Evolutionary conservation across 2,888 invertebrate species (phyloP), one percentile per base, ranked within the genome.

Genomic region (Xylota segnis): DNA sequence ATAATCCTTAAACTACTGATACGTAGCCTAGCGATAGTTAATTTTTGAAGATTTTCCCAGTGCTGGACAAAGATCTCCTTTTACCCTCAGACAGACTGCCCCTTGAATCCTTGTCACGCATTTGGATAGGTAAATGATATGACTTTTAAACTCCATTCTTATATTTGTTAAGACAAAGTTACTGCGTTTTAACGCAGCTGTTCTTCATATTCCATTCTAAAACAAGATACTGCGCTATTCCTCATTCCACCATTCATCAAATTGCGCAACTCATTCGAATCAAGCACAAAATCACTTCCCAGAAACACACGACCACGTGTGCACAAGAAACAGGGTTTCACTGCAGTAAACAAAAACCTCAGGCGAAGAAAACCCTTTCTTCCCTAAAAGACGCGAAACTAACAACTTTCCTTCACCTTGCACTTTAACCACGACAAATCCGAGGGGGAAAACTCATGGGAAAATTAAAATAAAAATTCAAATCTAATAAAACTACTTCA

Each of bases 271-370:
- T 81, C 71, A 76, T 76, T 86, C 54, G 76, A 86, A 72, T 72
- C 34, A 37, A 50, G n/a, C n/a, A n/a, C n/a, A 52, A 86, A 82
- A 86, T 86, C 86, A 86, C 76, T 82, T 86, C 86, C 71, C 81
- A 71, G 71, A 77, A 82, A 81, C 72, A 81, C 77, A 82, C 77
- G 76, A 72, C 76, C 86, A 86, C 84, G 84, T 78, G 83, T 37
- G 77, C 58, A 52, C 52, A 27, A 9, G 47, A 72, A 61, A 74
- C 37, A 61, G 71, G 71, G 81, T 86, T 86, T 72, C 81, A 63
- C 76, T 76, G 84, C 61, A 76, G 66, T 61, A 61, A 68, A 16
- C 66, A 79, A 52, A 75, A 86, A 81, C 79, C 76, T 75, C 81
- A 72, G 72, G 47, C 59, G 54, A 71, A 23, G 65, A 37, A 72